Conservation (phyloP, 2,113 vertebrate species). For the Naja naja region DNA sequence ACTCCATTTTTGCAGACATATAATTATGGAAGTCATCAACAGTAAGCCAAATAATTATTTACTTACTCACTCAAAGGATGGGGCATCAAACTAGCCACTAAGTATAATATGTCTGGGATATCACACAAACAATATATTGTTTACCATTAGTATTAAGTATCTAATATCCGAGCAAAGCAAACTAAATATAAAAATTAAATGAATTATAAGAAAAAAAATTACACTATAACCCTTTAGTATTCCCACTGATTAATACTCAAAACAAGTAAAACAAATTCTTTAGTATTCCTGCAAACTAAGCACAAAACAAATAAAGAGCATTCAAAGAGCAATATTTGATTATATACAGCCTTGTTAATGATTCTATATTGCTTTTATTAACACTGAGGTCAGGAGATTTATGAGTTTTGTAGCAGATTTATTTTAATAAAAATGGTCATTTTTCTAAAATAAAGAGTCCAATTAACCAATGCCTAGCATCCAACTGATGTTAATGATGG, state of each 20-base stretch:
- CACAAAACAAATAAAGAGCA: not conserved
- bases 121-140: not conserved
- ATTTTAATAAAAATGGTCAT: not conserved
- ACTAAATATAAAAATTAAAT: not conserved
- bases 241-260: not conserved
- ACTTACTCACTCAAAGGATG: not conserved
- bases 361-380: not conserved
- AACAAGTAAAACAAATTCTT: not conserved
- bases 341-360: not conserved
- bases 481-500: conserved; percentile 17
- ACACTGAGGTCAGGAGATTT: not conserved
- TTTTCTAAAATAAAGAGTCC: conserved; percentile 6
- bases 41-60: not conserved
- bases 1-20: not conserved
- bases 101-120: not conserved
- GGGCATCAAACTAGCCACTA: not conserved
- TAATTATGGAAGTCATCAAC: not conserved
- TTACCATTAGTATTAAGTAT: conserved; percentile 16
- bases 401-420: not conserved
- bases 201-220: not conserved
- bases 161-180: conserved; percentile 6
- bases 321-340: not conserved
- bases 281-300: not conserved
- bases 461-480: conserved; percentile 13
- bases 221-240: not conserved